Conservation (phyloP, 2,888 invertebrate genomes). For the Cataglyphis cursor region DNA sequence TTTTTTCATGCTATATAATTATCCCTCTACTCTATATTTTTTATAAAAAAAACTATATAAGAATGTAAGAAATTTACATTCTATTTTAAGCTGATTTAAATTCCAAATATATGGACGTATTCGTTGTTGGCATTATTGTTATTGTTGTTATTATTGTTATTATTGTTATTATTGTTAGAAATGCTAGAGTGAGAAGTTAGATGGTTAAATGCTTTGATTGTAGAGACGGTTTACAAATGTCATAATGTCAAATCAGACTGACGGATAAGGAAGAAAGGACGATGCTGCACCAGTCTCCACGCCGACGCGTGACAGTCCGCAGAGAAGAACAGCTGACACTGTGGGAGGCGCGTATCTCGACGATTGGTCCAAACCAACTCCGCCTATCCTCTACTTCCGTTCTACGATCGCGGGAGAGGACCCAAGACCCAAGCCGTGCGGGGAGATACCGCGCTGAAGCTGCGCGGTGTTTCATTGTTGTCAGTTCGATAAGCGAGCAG, state of each 20-base stretch:
- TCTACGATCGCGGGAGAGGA: slow-evolving; percentile 68
- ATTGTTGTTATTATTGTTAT: neutral
- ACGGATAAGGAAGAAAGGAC: slow-evolving; percentile 8
- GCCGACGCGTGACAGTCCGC: slow-evolving; percentile 57
- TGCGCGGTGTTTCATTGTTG: slow-evolving; percentile 44
- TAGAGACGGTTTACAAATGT: neutral
- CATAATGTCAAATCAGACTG: neutral
- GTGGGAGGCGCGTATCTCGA: slow-evolving; percentile 84
- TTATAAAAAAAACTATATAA: neutral
- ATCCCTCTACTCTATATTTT: neutral
- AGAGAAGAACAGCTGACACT: slow-evolving; percentile 82
- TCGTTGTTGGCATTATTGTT: neutral
- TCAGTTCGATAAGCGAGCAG: neutral
- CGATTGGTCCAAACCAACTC: slow-evolving; percentile 85
- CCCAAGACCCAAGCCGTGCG: neutral
- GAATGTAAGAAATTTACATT: neutral
- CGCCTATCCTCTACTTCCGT: slow-evolving; percentile 84
- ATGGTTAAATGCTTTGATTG: neutral
- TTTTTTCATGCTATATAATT: neutral
- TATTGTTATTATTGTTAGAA: neutral
- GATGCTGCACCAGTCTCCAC: slow-evolving; percentile 5
- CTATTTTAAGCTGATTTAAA: neutral
- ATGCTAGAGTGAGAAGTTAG: neutral
- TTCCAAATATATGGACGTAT: neutral
- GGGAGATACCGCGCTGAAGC: slow-evolving; percentile 58